phyloP scores from a whole-genome alignment of 1,140 invertebrate species.

The Papilio dardanus region DNA sequence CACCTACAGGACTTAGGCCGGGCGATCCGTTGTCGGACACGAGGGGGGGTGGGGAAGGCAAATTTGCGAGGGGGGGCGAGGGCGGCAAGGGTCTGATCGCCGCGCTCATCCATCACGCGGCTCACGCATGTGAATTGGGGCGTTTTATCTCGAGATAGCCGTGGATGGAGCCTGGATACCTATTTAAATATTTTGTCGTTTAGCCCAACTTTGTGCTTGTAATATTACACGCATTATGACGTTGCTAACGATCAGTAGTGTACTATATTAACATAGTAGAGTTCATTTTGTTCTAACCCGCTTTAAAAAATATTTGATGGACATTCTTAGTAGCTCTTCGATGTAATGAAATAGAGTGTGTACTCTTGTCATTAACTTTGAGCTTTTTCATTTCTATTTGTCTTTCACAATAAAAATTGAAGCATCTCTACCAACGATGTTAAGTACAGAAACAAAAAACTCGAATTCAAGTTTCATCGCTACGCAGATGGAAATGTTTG shows the following conservation, averaged over 20 bases:
- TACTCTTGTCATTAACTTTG: not conserved
- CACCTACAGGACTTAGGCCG: constrained; percentile 77
- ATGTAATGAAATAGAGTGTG: not conserved
- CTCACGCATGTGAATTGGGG: constrained; percentile 80
- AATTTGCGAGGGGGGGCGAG: constrained; percentile 67
- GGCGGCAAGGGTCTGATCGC: constrained; percentile 76
- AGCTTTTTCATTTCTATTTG: not conserved
- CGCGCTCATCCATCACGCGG: constrained; percentile 79
- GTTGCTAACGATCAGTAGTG: constrained; percentile 46
- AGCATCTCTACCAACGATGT: constrained; percentile 7
- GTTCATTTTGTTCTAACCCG: not conserved
- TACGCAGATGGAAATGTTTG: constrained; percentile 28
- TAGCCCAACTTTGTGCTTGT: constrained; percentile 50
- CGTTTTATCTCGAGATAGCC: constrained; percentile 80
- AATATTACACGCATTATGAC: constrained; percentile 27
- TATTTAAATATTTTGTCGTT: constrained; percentile 81
- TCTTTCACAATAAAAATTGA: not conserved
- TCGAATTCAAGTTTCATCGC: constrained; percentile 7
- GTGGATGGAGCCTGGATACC: constrained; percentile 68
- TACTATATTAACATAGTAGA: not conserved
- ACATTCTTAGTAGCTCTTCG: not conserved
- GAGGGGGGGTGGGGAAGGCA: constrained; percentile 66
- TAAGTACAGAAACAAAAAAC: constrained; percentile 20
- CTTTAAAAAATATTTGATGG: not conserved
- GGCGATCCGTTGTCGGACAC: constrained; percentile 52